Base-by-base conservation (phyloP, 2,888 invertebrate species). In the Pteria penguin region DNA sequence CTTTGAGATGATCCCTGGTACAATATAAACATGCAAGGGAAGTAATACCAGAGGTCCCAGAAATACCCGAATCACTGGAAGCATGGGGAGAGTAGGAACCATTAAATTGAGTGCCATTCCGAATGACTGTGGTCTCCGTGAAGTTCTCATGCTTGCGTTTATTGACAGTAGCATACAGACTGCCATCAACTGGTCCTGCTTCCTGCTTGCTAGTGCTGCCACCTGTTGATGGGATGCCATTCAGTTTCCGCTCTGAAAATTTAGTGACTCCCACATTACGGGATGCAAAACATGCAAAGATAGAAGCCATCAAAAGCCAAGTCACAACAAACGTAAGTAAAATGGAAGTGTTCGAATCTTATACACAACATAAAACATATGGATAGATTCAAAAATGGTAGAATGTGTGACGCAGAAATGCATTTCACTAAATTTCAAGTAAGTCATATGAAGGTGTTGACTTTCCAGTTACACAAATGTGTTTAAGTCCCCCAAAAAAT, bases 41-140 rank as follows among this genome's bases (percentile, higher is more conserved):
- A 52, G 33, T 22, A 57, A 72, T 76, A 76, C 72, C 76, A 24
- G 72, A 76, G 24, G 76, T 82, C 60, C 81, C 80, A 24, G 82
- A 84, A 76, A 97, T 97, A 88, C 97, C 97, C 87, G 96, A 96
- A 94, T 97, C 97, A 93, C 96, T 97, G 92, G 96, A 95, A 89
- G 96, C 96, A 93, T 96, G 94, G 5, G 72, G 63, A 18, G 96
- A 96, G 88, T 95, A 88, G 32, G 83, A 83, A 68, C 82, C 83
- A 60, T 90, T 90, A 80, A 91, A 89, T 62, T 86, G 84, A 60
- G 87, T 80, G 72, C 84, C 87, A 79, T 87, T 84, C 58, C 84
- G 82, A 55, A 76, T 67, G 24, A 82, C 68, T n/a, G 69, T 65
- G 29, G 69, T 36, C 32, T 63, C 52, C 29, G 69, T 62, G 63